Conservation (phyloP, 1,140 invertebrate genomes). For the Cotesia typhae region DNA sequence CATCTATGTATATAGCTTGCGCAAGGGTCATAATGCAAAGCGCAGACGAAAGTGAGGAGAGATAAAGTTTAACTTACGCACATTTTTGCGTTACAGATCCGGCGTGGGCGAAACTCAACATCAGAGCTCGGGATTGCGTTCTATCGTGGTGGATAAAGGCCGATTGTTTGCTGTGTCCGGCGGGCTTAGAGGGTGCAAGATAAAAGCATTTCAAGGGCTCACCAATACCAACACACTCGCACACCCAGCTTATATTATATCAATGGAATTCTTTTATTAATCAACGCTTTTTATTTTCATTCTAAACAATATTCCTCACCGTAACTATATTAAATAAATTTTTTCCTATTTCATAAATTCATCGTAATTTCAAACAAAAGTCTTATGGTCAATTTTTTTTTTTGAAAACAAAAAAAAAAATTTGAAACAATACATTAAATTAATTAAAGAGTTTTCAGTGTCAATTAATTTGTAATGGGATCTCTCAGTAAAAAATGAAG, state of each 20-base stretch:
- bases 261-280: slow-evolving; percentile 58
- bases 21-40: slow-evolving; percentile 19
- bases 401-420: slow-evolving; percentile 8
- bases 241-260: slow-evolving; percentile 31
- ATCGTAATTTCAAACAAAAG: too few species aligned
- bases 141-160: slow-evolving; percentile 14
- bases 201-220: background rate
- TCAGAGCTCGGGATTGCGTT: background rate
- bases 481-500: slow-evolving; percentile 14
- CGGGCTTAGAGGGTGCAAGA: slow-evolving; percentile 25
- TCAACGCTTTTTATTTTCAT: slow-evolving; percentile 28
- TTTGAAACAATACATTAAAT: background rate
- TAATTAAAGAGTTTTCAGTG: too few species aligned
- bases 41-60: slow-evolving; percentile 14
- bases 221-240: slow-evolving; percentile 40
- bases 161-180: slow-evolving; percentile 20
- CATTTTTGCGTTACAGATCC: slow-evolving; percentile 23
- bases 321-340: too few species aligned
- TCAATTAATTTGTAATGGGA: too few species aligned
- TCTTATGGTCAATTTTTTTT: too few species aligned
- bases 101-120: background rate
- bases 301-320: too few species aligned
- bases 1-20: background rate
- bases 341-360: too few species aligned
- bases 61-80: slow-evolving; percentile 29